Percentiles rank a stretch among this genome's conserved stretches.
Conservation (phyloP, 2,888 invertebrate genomes). For the Encarsia formosa region DNA sequence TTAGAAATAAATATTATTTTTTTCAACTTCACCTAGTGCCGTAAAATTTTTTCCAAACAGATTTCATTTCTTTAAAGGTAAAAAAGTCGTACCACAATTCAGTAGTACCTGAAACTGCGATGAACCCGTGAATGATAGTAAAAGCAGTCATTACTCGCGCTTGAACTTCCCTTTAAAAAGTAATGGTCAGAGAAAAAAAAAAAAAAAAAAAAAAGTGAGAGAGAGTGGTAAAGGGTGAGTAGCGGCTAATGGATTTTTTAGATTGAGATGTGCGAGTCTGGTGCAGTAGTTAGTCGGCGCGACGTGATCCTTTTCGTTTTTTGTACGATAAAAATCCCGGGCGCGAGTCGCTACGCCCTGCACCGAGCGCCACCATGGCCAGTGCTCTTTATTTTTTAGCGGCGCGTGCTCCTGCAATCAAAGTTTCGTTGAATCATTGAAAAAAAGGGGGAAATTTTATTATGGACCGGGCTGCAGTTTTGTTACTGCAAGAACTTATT, state of each 20-base stretch:
- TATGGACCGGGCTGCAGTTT: constrained; percentile 13
- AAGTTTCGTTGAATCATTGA: constrained; percentile 5
- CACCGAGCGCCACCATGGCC: neutral
- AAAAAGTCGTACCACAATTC: too few species aligned
- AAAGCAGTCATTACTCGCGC: too few species aligned
- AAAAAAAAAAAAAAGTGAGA: neutral
- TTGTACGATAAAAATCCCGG: constrained; percentile 30
- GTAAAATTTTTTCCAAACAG: too few species aligned
- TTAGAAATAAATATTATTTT: too few species aligned
- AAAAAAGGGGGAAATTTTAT: constrained; percentile 7
- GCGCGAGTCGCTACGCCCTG: constrained; percentile 23
- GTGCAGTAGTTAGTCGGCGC: constrained; percentile 26
- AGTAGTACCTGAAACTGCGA: too few species aligned
- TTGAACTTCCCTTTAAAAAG: too few species aligned
- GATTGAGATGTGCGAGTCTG: constrained; percentile 39
- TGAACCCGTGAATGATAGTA: too few species aligned
- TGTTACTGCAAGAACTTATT: constrained; percentile 19
- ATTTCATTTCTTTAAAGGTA: too few species aligned
- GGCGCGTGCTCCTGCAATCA: constrained; percentile 20
- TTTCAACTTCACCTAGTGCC: too few species aligned
- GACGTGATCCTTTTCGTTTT: constrained; percentile 17
- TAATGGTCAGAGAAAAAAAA: neutral
- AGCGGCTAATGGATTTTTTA: constrained; percentile 46
- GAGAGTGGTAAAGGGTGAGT: constrained; percentile 18
- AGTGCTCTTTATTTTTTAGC: neutral